Conservation (phyloP, 2,797 vertebrate genomes). For the Intellagama lesueurii region DNA sequence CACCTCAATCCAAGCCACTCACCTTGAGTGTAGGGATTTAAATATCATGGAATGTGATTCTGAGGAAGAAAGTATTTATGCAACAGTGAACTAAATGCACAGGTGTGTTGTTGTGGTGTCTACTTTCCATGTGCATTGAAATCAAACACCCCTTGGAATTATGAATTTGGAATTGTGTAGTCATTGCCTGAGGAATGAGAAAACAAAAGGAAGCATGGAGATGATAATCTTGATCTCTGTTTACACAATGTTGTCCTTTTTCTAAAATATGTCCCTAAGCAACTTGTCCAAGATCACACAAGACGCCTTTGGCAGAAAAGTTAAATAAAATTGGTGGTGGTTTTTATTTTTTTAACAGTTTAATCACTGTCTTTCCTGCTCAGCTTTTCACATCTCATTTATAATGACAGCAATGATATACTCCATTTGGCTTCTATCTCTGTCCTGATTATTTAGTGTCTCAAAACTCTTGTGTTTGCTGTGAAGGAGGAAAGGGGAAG, state of each 20-base stretch:
- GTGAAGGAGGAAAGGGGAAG: conserved; percentile 42
- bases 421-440: conserved; percentile 65
- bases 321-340: conserved; percentile 25
- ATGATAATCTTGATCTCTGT: conserved; percentile 17
- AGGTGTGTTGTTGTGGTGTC: too few species aligned
- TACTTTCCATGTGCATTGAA: not conserved
- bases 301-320: conserved; percentile 38
- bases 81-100: too few species aligned
- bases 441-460: conserved; percentile 60
- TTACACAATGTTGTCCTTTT: conserved; percentile 8
- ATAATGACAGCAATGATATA: conserved; percentile 51
- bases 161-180: not conserved
- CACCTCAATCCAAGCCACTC: too few species aligned
- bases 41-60: too few species aligned
- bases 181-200: not conserved
- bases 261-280: conserved; percentile 38
- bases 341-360: not conserved
- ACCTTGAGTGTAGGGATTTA: too few species aligned
- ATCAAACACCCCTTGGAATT: not conserved
- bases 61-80: too few species aligned
- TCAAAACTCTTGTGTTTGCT: conserved; percentile 63
- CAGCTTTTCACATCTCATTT: conserved; percentile 60
- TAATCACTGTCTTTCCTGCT: conserved; percentile 47
- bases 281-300: conserved; percentile 47
- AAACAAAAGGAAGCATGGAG: not conserved